Conservation (phyloP, 2,797 vertebrate species). For the Alfaro cultratus region DNA sequence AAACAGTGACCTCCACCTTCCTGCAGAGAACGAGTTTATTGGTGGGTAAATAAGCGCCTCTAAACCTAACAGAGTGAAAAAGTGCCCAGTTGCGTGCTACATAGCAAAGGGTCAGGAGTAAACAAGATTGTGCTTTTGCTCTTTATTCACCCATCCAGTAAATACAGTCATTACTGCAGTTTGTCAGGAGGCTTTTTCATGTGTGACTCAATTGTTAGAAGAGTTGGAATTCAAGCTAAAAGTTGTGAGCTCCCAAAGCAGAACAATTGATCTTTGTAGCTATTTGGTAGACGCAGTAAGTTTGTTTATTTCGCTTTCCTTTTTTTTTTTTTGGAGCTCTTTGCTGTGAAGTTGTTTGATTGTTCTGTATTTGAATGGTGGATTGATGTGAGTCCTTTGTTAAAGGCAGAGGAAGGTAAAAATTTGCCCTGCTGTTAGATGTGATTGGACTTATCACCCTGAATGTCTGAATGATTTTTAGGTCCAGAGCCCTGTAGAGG, state of each 20-base stretch:
- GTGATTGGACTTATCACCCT: neutral
- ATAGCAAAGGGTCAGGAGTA: neutral
- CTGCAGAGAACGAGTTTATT: slow-evolving; percentile 93
- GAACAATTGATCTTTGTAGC: neutral
- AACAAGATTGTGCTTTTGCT: slow-evolving; percentile 21
- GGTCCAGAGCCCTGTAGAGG: neutral
- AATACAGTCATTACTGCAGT: slow-evolving; percentile 16
- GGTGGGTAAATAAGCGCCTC: slow-evolving; percentile 77
- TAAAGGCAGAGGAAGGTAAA: neutral
- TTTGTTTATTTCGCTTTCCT: neutral
- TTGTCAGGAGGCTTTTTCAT: slow-evolving; percentile 1
- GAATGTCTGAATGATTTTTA: neutral
- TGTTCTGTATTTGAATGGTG: neutral
- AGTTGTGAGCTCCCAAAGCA: neutral
- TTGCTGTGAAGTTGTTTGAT: neutral
- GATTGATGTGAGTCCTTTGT: neutral
- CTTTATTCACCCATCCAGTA: slow-evolving; percentile 15
- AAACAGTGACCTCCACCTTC: slow-evolving; percentile 88
- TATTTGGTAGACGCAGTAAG: neutral
- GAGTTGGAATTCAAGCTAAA: neutral
- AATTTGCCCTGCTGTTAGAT: neutral
- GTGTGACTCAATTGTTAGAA: neutral
- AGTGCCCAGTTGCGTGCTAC: slow-evolving; percentile 13
- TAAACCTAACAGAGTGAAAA: slow-evolving; percentile 3
- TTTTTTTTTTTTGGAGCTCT: neutral